phyloP scores from a whole-genome alignment of 2,113 vertebrate genomes.

The Lutjanus erythropterus region DNA sequence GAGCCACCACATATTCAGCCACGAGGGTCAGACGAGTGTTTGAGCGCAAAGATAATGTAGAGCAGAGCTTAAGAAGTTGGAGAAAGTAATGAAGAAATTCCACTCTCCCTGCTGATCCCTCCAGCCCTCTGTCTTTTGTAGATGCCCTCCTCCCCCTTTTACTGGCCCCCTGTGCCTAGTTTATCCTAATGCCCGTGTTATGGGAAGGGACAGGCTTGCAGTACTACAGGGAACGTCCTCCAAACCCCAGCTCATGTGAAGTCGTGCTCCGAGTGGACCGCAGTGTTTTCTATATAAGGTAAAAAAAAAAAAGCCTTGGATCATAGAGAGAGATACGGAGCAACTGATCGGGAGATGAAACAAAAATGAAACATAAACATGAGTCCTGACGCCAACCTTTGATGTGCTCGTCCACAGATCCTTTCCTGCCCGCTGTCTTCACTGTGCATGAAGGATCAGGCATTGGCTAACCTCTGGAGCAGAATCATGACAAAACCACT shows the following conservation, averaged over 20 bases:
- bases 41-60: constrained; percentile 42
- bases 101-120: constrained; percentile 64
- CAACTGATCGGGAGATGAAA: constrained; percentile 70
- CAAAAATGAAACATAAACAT: constrained; percentile 79
- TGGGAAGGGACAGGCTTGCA: constrained; percentile 62
- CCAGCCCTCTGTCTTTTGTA: constrained; percentile 45
- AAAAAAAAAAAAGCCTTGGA: constrained; percentile 48
- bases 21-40: constrained; percentile 11
- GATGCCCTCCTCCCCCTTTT: constrained; percentile 44
- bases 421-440: constrained; percentile 9
- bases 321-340: constrained; percentile 39
- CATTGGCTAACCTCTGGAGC: not conserved
- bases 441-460: constrained; percentile 3
- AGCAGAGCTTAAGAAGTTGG: constrained; percentile 53
- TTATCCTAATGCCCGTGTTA: constrained; percentile 63
- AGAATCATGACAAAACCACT: constrained; percentile 22
- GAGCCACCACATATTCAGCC: constrained; percentile 24
- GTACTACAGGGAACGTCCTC: constrained; percentile 52
- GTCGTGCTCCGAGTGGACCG: constrained; percentile 27
- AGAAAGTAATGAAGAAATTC: constrained; percentile 75
- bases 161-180: constrained; percentile 48
- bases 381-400: constrained; percentile 57
- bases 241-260: constrained; percentile 45
- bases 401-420: constrained; percentile 65
- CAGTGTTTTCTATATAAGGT: constrained; percentile 74